Evolutionary conservation across 2,888 invertebrate genomes (phyloP).

Genomic region (Galeopsomyia nigrocyanea): DNA sequence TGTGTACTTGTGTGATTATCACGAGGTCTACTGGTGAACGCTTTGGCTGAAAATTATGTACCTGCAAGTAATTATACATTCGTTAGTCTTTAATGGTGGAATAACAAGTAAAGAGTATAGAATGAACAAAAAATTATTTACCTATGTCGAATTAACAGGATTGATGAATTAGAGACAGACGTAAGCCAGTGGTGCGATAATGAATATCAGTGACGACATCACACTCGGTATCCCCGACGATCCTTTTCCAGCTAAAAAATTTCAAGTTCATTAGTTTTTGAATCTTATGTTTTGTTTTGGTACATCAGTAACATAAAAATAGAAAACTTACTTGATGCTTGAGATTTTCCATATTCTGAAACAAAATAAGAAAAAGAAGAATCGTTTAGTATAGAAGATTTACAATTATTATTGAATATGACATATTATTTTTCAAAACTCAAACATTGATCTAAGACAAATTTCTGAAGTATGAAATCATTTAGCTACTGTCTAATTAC

Average conservation of each 20-base stretch:
- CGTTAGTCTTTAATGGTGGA: background rate
- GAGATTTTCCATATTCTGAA: constrained; percentile 21
- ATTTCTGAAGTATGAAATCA: too few species aligned
- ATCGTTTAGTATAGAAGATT: background rate
- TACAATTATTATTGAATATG: background rate
- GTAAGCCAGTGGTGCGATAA: constrained; percentile 23
- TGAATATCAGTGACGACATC: constrained; percentile 35
- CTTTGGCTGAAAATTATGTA: constrained; percentile 49
- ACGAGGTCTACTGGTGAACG: constrained; percentile 48
- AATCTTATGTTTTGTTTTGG: background rate
- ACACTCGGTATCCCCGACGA: constrained; percentile 23
- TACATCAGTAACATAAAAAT: background rate
- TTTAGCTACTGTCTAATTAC: too few species aligned
- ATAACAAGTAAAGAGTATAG: background rate
- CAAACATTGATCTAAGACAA: background rate
- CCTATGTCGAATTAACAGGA: constrained; percentile 35
- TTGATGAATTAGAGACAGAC: constrained; percentile 39
- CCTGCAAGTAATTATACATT: constrained; percentile 23
- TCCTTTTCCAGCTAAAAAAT: constrained; percentile 30
- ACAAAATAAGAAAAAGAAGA: background rate
- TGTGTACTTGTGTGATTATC: constrained; percentile 15
- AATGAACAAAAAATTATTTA: constrained; percentile 1
- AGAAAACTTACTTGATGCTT: constrained; percentile 30
- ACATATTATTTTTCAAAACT: too few species aligned
- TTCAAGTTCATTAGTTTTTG: background rate